phyloP scores from a whole-genome alignment of 2,797 vertebrate genomes.

The Poeciliopsis turneri region DNA sequence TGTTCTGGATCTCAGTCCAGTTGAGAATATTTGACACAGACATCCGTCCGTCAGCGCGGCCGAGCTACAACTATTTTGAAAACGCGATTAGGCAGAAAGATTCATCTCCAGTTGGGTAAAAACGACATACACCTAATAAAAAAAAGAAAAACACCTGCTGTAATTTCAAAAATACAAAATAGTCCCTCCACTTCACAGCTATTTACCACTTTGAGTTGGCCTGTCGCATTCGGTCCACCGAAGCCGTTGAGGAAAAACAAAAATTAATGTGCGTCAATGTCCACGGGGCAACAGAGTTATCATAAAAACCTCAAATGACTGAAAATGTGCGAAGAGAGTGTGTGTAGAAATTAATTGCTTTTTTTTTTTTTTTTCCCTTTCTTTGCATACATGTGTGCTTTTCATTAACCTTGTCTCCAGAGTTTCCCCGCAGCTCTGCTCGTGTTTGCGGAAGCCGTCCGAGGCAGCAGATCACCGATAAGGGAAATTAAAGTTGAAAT shows the following conservation, averaged over 20 bases:
- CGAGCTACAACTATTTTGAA: background rate
- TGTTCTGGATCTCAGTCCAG: background rate
- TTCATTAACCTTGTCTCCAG: slow-evolving; percentile 25
- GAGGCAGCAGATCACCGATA: slow-evolving; percentile 51
- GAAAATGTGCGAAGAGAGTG: background rate
- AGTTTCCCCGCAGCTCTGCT: slow-evolving; percentile 1
- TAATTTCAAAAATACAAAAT: background rate
- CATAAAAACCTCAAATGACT: background rate
- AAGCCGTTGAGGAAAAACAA: background rate
- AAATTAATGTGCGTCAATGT: background rate
- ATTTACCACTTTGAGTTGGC: background rate
- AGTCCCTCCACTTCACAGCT: background rate
- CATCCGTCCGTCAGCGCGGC: background rate
- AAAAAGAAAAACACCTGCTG: background rate
- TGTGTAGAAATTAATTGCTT: background rate
- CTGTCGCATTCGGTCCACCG: background rate
- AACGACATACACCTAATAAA: background rate
- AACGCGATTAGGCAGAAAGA: background rate
- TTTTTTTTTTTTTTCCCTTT: too few relatives aligned
- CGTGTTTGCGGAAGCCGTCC: slow-evolving; percentile 44
- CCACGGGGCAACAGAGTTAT: background rate
- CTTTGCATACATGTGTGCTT: slow-evolving; percentile 11
- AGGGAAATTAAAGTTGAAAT: slow-evolving; percentile 59
- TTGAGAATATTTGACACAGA: background rate
- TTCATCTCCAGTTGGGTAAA: background rate